Base-by-base conservation (phyloP, 2,888 invertebrate species). In the Cybosia mesomella region DNA sequence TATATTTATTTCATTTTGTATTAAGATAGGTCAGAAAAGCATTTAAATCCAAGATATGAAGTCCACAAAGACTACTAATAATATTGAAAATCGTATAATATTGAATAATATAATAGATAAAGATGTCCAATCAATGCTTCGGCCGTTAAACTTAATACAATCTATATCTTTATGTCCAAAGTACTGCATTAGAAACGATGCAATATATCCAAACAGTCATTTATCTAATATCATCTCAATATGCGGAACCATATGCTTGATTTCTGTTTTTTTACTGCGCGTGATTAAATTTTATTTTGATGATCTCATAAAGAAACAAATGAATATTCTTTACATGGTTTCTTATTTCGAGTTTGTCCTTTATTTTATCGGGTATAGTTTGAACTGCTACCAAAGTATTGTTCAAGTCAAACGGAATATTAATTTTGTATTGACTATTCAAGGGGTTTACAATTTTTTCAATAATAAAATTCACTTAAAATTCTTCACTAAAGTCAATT, bases 111-210 rank as follows among this genome's bases (percentile, higher is more conserved):
- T 0, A 4, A 59, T 76, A 11, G 70, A 65, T 0, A 54, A 13
- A 58, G 58, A 73, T 22, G 11, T 76, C 18, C 72, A 74, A 7
- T 28, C 39, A 18, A 55, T 71, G 55, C 21, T 77, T 1, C 34
- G 39, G 5, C 70, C 74, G 55, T 67, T 74, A 10, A 67, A 74
- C 28, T 1, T 77, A 0, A 66, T 74, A 58, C 70, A 77, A 15
- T 21, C 22, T 55, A 21, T 69, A 0, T 62, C 55, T 21, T 57
- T 68, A 5, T 64, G 53, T 59, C 66, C 74, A 3, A 74, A 69
- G 58, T 76, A 77, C 28, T 43, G 57, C 0, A 71, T 77, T 4
- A 73, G 58, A 28, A 34, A 71, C 4, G 53, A 66, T 21, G 10
- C 34, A 0, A 68, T 76, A 11, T 57, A 39, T 32, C 22, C 67